phyloP scores from a whole-genome alignment of 1,140 invertebrate genomes.

The Argopecten irradians region DNA sequence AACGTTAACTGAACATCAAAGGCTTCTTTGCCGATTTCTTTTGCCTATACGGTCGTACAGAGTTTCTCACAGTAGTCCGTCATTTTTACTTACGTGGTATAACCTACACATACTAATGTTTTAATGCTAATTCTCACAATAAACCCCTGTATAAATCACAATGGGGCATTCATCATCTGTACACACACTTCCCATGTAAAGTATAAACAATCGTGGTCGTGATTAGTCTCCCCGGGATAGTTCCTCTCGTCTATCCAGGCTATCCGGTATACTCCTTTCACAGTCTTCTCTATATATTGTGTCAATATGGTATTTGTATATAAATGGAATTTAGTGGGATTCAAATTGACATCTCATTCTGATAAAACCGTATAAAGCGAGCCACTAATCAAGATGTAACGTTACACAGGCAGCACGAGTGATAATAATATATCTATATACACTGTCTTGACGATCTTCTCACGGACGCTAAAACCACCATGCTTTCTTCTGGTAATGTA shows the following conservation, averaged over 20 bases:
- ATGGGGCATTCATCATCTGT: background rate
- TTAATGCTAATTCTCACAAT: background rate
- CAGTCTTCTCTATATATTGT: background rate
- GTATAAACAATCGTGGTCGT: background rate
- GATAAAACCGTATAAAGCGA: background rate
- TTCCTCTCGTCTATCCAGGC: background rate
- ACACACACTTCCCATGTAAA: background rate
- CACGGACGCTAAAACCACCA: no score
- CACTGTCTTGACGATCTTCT: no score
- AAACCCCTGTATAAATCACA: background rate
- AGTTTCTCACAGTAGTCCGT: background rate
- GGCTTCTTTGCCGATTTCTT: background rate
- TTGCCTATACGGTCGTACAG: background rate
- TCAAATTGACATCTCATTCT: background rate
- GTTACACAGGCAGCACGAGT: background rate
- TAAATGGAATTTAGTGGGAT: background rate
- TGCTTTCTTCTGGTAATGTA: no score
- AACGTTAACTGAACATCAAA: background rate
- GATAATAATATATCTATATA: no score
- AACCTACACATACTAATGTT: background rate
- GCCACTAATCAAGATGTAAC: background rate
- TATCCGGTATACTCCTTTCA: background rate
- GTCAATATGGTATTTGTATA: background rate
- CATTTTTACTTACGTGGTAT: background rate
- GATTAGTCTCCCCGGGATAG: background rate